Evolutionary conservation across 2,888 invertebrate species (phyloP).

Genomic region (Fabriciana adippe): DNA sequence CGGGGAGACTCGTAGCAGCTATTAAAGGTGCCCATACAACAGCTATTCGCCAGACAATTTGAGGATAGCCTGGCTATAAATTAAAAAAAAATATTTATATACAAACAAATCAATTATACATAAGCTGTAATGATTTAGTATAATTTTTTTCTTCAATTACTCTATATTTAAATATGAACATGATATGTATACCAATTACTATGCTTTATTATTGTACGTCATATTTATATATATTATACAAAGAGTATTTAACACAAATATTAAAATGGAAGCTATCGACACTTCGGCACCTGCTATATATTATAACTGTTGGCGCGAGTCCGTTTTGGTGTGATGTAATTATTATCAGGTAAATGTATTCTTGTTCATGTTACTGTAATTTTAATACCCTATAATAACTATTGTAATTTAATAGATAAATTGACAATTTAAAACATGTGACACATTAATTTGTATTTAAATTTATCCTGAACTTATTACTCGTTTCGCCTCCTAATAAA

Average conservation of each 20-base stretch:
- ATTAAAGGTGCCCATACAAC: conserved; percentile 36
- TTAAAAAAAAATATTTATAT: conserved; percentile 13
- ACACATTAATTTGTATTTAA: conserved; percentile 79
- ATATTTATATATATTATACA: conserved; percentile 10
- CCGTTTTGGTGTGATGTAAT: conserved; percentile 63
- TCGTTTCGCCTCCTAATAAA: conserved; percentile 83
- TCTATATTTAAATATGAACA: conserved; percentile 5
- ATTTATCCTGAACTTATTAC: conserved; percentile 79
- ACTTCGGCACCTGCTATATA: conserved; percentile 35
- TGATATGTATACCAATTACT: background rate
- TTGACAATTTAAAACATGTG: conserved; percentile 76
- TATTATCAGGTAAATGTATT: conserved; percentile 50
- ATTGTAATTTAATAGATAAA: conserved; percentile 77
- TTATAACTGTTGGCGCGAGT: conserved; percentile 65
- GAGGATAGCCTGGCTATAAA: conserved; percentile 1
- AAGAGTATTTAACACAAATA: conserved; percentile 11
- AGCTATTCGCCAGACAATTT: conserved; percentile 4
- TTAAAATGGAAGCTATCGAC: conserved; percentile 21
- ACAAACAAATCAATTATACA: conserved; percentile 19
- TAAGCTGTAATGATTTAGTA: background rate
- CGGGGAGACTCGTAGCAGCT: conserved; percentile 23
- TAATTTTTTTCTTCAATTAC: background rate
- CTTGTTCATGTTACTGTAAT: conserved; percentile 82
- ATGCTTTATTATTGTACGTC: conserved; percentile 7
- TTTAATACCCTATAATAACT: conserved; percentile 55